Percentiles rank a stretch among this genome's conserved stretches.
Conservation (phyloP, 2,888 invertebrate genomes). For the Nephrotoma appendiculata region DNA sequence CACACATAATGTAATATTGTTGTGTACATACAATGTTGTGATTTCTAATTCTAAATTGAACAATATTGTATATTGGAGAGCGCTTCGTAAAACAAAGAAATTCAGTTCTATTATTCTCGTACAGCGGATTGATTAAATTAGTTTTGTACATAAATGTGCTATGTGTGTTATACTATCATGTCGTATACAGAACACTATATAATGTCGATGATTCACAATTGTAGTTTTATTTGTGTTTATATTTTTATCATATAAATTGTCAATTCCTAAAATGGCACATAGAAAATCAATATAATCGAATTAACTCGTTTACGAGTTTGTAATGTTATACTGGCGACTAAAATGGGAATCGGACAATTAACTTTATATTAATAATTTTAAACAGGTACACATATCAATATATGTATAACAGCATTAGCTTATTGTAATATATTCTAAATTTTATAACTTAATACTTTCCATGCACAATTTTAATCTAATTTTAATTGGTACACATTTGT, state of each 20-base stretch:
- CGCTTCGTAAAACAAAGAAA: not conserved
- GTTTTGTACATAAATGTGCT: not conserved
- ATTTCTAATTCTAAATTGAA: too few relatives aligned
- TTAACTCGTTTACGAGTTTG: not conserved
- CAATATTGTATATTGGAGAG: not conserved
- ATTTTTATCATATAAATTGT: not conserved
- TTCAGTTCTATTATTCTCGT: not conserved
- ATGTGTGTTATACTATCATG: not conserved
- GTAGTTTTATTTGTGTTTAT: not conserved
- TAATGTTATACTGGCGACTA: not conserved
- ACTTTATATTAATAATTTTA: not conserved
- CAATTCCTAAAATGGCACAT: not conserved
- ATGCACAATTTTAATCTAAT: too few relatives aligned
- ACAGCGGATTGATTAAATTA: not conserved
- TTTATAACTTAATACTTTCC: too few relatives aligned
- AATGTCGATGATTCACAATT: not conserved
- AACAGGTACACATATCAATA: not conserved
- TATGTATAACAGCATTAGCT: too few relatives aligned
- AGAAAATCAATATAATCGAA: not conserved
- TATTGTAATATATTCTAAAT: too few relatives aligned
- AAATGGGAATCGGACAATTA: not conserved
- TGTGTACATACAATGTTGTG: too few relatives aligned
- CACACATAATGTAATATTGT: too few relatives aligned
- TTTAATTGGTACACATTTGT: too few relatives aligned
- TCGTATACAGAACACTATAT: not conserved